phyloP scores from a whole-genome alignment of 2,797 vertebrate genomes.

The Manis crassicaudata region DNA sequence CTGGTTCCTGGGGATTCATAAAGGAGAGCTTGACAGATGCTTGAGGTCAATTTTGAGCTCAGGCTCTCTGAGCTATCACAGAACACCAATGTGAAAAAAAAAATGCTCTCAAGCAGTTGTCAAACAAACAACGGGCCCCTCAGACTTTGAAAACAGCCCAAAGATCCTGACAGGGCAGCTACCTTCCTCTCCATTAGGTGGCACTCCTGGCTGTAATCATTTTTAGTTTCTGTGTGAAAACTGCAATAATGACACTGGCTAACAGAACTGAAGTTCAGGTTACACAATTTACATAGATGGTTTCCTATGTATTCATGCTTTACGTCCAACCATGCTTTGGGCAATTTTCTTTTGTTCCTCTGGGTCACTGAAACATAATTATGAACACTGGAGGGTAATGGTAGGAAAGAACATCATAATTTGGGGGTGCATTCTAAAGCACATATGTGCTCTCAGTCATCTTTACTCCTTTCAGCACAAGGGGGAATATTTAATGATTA shows the following conservation, averaged over 20 bases:
- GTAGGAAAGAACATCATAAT: neutral
- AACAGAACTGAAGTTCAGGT: neutral
- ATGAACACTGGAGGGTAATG: neutral
- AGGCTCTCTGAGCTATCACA: neutral
- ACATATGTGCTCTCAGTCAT: rapidly evolving
- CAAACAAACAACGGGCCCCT: neutral
- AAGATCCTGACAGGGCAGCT: neutral
- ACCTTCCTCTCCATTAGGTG: constrained; percentile 39
- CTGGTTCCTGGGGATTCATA: neutral
- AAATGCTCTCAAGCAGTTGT: neutral
- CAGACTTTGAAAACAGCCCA: neutral
- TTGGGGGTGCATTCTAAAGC: neutral
- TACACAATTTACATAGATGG: neutral
- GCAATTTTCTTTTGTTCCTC: neutral
- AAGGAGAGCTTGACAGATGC: neutral
- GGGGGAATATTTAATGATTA: neutral
- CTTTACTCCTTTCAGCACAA: neutral
- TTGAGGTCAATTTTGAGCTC: neutral
- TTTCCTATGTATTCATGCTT: neutral
- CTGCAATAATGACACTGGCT: rapidly evolving
- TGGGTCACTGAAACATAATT: neutral
- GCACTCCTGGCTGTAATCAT: neutral
- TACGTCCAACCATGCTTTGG: neutral
- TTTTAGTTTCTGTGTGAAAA: neutral
- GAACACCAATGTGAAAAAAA: neutral